phyloP scores from a whole-genome alignment of 2,113 vertebrate genomes.

The human (Homo sapiens) region GRCh38 chr2:113386501-113387000 shows the following conservation, averaged over 20 bases:
- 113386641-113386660: background rate
- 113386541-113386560: background rate
- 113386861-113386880: background rate
- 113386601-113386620: background rate
- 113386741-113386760: background rate
- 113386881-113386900: background rate
- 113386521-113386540: background rate
- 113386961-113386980: background rate
- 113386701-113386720: background rate
- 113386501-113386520: background rate
- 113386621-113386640: background rate
- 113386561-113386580: background rate
- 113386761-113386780: background rate
- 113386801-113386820: background rate
- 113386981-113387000: accelerated
- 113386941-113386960: accelerated
- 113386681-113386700: background rate
- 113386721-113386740: background rate
- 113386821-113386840: background rate
- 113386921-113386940: too few species aligned
- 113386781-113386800: background rate
- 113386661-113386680: background rate
- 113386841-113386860: background rate
- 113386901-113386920: too few species aligned
- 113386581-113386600: background rate